Evolutionary conservation across 2,888 invertebrate genomes (phyloP), one percentile per base, ranked within the genome.

Genomic region (Sepiola atlantica): DNA sequence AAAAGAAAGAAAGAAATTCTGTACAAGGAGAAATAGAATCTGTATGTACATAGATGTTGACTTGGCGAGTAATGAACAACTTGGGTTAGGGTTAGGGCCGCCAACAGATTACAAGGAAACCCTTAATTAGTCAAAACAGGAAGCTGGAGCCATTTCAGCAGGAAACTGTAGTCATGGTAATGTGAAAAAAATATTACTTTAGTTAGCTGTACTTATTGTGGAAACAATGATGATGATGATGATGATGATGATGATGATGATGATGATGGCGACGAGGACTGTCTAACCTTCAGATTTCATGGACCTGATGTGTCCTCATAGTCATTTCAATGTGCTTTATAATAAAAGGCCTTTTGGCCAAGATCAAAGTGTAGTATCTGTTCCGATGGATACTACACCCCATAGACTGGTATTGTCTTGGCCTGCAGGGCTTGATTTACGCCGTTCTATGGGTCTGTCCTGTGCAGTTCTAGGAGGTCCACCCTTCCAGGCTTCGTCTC

Each of bases 41-140:
- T 77, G n/a, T 77, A 77, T n/a, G 77, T 77, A 77, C 77, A 77
- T 77, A 77, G 77, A 77, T 77, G n/a, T 77, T 77, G 77, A 77
- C 77, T 77, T n/a, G 77, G 77, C n/a, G n/a, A 45, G 8, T 45
- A 32, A 77, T n/a, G 77, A 77, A 77, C 77, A 77, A 77, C 77
- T 77, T 77, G 18, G n/a, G n/a, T n/a, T n/a, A n/a, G n/a, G n/a
- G n/a, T n/a, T n/a, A n/a, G n/a, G 77, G n/a, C 77, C n/a, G 77
- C n/a, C 77, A 77, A n/a, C 77, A 77, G 77, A 77, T 45, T 77
- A 77, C 77, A 77, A 77, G 77, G 77, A 77, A 77, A 77, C 77
- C 77, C 77, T 77, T 77, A 77, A 77, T 77, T 77, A 77, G 77
- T 77, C 77, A n/a, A 77, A 77, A 77, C 77, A 77, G 77, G 77